Base-by-base conservation (phyloP, 2,888 invertebrate genomes). In the Aporophyla lueneburgensis region DNA sequence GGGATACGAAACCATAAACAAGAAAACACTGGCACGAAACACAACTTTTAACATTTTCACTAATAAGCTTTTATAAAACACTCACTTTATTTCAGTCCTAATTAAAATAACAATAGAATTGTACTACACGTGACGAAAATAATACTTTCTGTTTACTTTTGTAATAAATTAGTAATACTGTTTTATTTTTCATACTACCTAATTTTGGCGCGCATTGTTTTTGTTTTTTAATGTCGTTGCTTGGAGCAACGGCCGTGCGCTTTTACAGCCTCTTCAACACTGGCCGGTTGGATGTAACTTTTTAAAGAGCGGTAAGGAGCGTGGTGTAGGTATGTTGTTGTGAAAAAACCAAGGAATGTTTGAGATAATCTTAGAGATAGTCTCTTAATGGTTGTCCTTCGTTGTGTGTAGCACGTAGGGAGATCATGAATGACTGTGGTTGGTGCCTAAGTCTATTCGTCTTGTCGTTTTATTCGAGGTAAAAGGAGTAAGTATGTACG, bases 191-290 rank as follows among this genome's bases (percentile, higher is more conserved):
- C 84, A 83, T 84, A 59, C 40, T 76, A 46, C 43, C 10, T 1
- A 80, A 69, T 72, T 82, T 83, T 84, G 76, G 83, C 84, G 80
- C 85, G 80, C 63, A 81, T 63, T 74, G 74, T 78, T 74, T 74
- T 59, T 40, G 27, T 24, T 68, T 58, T 75, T 78, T 72, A 72
- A 75, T 73, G 75, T 81, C 66, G 70, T 74, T 67, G 75, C 68
- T 61, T 67, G 70, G 6, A 24, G 81, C 86, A 83, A 85, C 91
- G 87, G 80, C 89, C 83, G 86, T 61, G 51, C 85, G 58, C 78
- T 67, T 74, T 78, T 79, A 78, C 80, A 86, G 86, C 81, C 85
- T 85, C 74, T 63, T 71, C 58, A 59, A 73, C 59, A 91, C 91
- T 91, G 87, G 81, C 80, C 40, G 72, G 40, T 78, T 77, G 67